These are phyloP conservation scores for Bombus consobrinus DNA, from an alignment of 1,140 invertebrate genomes.

Conservation along the genomic window DNA sequence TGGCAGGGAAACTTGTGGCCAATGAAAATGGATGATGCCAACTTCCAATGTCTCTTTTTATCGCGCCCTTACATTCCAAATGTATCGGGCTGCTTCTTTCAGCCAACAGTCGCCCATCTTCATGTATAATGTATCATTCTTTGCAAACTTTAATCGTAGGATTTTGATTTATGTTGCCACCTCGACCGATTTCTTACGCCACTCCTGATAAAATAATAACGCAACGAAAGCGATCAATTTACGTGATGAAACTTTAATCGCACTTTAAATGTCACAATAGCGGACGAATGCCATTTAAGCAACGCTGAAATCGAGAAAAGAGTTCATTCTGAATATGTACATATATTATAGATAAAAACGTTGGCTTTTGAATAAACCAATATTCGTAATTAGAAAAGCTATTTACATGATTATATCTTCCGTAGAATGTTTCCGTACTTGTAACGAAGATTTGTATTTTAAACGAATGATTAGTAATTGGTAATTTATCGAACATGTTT, in stretches of 20 bases:
- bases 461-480: not conserved
- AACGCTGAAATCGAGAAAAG: not conserved
- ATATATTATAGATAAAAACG: not conserved
- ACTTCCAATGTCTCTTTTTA: constrained; percentile 46
- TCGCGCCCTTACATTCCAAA: constrained; percentile 39
- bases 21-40: constrained; percentile 61
- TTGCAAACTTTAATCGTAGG: constrained; percentile 19
- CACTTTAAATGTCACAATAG: not conserved
- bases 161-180: not conserved
- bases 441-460: not conserved
- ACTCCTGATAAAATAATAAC: not conserved
- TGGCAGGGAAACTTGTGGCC: constrained; percentile 51
- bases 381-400: not conserved
- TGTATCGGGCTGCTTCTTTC: constrained; percentile 12
- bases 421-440: too few species aligned
- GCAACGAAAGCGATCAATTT: not conserved
- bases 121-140: constrained; percentile 41
- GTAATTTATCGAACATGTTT: not conserved
- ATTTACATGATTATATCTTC: not conserved
- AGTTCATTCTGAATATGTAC: too few species aligned
- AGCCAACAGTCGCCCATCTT: not conserved
- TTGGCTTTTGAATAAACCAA: not conserved
- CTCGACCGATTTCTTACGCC: not conserved
- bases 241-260: not conserved
- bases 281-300: not conserved